Evolutionary conservation across 2,113 vertebrate species (phyloP).

Genomic region (Ophthalmotilapia sp.): DNA sequence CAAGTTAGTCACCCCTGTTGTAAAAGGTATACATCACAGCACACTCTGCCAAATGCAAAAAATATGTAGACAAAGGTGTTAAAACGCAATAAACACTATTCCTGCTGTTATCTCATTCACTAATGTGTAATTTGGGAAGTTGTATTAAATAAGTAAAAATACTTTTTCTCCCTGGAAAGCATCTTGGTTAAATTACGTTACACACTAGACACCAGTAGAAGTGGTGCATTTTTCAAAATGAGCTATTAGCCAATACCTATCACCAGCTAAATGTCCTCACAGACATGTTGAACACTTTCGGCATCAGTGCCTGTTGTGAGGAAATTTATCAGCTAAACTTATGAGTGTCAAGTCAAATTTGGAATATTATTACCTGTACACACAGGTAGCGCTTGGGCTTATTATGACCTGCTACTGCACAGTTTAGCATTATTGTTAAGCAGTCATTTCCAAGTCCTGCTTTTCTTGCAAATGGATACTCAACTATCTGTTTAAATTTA

Average conservation of each 20-base stretch:
- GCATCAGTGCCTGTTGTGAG: background rate
- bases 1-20: background rate
- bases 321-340: background rate
- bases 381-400: background rate
- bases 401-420: background rate
- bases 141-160: background rate
- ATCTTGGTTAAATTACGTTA: background rate
- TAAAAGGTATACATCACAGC: background rate
- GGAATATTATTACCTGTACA: background rate
- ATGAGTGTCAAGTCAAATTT: background rate
- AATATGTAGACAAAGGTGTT: background rate
- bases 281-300: background rate
- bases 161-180: background rate
- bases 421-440: background rate
- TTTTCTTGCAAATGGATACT: background rate
- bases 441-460: background rate
- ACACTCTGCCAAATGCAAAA: background rate
- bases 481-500: background rate
- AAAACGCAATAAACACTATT: background rate
- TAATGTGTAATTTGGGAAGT: background rate
- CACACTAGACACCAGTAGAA: background rate
- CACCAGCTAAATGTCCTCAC: background rate
- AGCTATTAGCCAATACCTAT: background rate
- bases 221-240: background rate
- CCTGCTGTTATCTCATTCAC: background rate